Base-by-base conservation (phyloP, 1,140 invertebrate genomes). In the Platyscapa corneri region DNA sequence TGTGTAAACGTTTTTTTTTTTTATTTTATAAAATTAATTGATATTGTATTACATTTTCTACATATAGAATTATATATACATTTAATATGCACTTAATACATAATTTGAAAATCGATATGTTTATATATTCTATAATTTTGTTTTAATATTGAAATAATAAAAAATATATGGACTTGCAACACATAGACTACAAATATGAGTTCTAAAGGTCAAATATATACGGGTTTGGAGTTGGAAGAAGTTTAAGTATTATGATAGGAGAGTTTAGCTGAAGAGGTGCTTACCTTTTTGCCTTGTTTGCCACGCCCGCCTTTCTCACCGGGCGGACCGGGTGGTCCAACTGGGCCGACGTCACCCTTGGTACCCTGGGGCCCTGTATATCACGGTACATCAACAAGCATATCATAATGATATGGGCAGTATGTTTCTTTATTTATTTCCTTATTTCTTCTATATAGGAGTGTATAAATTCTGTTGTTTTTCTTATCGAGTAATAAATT, bases 251-350 rank as follows among this genome's bases (percentile, higher is more conserved):
- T 79, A 14, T n/a, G 53, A 20, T 6, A 46, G 39, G 72, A 83
- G 64, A 81, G 84, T 6, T 53, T 34, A 34, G 42, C 67, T 23
- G 53, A 72, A 86, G 81, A 83, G 81, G 49, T 83, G 56, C 95
- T 96, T 97, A 97, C 97, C 96, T 96, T 94, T 94, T 97, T 97
- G 93, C 97, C 97, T 93, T 96, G 95, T 89, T 97, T 97, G 91
- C 97, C 97, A 90, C 96, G 94, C 86, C 95, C 93, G 89, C 97
- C 97, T 92, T 95, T 96, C 88, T 96, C 96, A 85, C 96, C 96
- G 89, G 95, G 93, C 88, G 94, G 94, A 89, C 97, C 97, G 87
- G 95, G 94, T 88, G 96, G 95, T 88, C 97, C 97, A 81, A 95
- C 94, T 87, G 95, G 95, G 88, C 96, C 96, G 87, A 94, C 88